A percentile compares a stretch with the other conserved stretches of the same genome.
phyloP scores from a whole-genome alignment of 2,113 vertebrate species.

The Montifringilla adamsi region DNA sequence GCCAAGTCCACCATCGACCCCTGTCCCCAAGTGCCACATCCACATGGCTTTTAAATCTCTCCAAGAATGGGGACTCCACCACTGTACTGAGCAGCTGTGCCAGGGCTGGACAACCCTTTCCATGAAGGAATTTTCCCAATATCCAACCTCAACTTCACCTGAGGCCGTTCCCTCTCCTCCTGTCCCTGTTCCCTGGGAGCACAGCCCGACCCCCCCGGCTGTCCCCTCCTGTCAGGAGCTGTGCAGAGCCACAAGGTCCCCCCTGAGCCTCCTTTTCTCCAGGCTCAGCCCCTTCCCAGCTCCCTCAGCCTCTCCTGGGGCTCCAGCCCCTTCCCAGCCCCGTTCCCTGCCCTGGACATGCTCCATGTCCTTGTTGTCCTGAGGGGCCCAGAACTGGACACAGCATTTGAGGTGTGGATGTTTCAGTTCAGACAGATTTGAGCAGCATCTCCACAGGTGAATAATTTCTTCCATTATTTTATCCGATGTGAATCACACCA shows the following conservation, averaged over 20 bases:
- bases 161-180: not conserved
- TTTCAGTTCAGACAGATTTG: not conserved
- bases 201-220: not conserved
- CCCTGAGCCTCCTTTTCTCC: not conserved
- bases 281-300: not conserved
- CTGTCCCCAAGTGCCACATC: accelerated
- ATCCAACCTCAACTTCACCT: accelerated
- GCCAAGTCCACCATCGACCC: not conserved
- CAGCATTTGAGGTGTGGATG: accelerated
- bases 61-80: accelerated
- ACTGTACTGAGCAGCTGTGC: not conserved
- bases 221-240: not conserved
- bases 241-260: not conserved
- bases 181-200: not conserved
- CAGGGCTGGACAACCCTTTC: accelerated
- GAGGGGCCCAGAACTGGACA: not conserved
- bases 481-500: not conserved
- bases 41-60: accelerated
- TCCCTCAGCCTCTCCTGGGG: not conserved
- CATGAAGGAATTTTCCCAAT: accelerated
- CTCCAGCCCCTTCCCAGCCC: not conserved
- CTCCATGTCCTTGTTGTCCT: accelerated
- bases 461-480: not conserved
- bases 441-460: not conserved
- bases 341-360: not conserved